Evolutionary conservation across 2,113 vertebrate species (phyloP).

Genomic region (Colistium nudipinnis): DNA sequence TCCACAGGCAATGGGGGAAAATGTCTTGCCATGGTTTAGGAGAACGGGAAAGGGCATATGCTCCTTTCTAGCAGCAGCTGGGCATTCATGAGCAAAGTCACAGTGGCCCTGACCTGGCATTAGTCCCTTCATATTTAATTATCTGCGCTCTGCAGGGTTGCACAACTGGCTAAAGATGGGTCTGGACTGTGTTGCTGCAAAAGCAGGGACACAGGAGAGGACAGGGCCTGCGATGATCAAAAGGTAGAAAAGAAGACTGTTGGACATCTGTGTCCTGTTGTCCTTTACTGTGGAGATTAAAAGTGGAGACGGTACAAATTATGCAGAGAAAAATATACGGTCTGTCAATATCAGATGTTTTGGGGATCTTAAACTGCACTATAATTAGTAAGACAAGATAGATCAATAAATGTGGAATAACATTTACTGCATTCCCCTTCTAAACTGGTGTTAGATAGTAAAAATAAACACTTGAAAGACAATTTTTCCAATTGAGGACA

Average conservation of each 20-base stretch:
- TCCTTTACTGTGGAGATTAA: background rate
- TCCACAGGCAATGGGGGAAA: constrained; percentile 73
- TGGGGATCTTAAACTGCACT: no score
- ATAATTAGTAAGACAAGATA: no score
- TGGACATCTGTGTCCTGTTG: constrained; percentile 8
- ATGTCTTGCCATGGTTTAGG: constrained; percentile 69
- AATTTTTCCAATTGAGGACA: no score
- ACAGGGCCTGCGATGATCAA: constrained; percentile 34
- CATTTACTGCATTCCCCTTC: no score
- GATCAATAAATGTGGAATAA: no score
- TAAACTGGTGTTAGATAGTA: no score
- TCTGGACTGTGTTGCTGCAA: constrained; percentile 83
- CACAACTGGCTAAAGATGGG: constrained; percentile 79
- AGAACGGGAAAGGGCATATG: constrained; percentile 62
- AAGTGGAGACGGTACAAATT: background rate
- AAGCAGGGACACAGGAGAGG: constrained; percentile 57
- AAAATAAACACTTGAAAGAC: no score
- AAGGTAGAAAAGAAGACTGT: constrained; percentile 14
- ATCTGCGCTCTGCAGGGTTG: constrained; percentile 67
- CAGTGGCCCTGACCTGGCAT: constrained; percentile 79
- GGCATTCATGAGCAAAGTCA: constrained; percentile 82
- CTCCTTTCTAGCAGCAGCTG: constrained; percentile 62
- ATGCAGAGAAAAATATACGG: no score
- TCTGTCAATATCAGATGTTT: no score
- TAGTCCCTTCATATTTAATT: constrained; percentile 87